Conservation (phyloP, 1,140 invertebrate genomes). For the Ectropis grisescens region DNA sequence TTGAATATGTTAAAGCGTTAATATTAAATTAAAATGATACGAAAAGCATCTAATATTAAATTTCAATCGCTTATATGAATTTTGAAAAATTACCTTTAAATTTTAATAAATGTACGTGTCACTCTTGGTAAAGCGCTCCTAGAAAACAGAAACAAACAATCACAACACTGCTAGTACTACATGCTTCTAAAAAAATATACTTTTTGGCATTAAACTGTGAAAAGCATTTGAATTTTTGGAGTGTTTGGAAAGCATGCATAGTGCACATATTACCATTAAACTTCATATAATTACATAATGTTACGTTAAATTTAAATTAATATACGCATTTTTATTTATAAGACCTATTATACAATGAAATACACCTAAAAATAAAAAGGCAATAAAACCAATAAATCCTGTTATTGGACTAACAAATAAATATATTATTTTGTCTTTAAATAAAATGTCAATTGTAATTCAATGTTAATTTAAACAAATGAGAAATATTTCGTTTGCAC, state of each 20-base stretch:
- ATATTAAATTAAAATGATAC: no score
- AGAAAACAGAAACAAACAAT: conserved; percentile 57
- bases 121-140: conserved; percentile 69
- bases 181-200: conserved; percentile 28
- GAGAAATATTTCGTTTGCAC: neutral
- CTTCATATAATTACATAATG: neutral
- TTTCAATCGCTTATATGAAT: no score
- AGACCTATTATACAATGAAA: no score
- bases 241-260: neutral
- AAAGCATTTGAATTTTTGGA: conserved; percentile 1
- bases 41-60: neutral
- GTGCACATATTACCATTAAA: conserved; percentile 20
- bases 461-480: no score
- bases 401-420: no score
- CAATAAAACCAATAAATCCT: no score
- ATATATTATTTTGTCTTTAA: no score
- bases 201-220: neutral
- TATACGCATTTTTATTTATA: no score
- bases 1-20: no score
- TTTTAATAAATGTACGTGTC: conserved; percentile 78
- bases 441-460: no score
- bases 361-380: no score
- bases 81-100: conserved; percentile 42
- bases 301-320: no score
- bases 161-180: conserved; percentile 40